Base-by-base conservation (phyloP, 1,140 invertebrate genomes). In the Trinorchestia longiramus region DNA sequence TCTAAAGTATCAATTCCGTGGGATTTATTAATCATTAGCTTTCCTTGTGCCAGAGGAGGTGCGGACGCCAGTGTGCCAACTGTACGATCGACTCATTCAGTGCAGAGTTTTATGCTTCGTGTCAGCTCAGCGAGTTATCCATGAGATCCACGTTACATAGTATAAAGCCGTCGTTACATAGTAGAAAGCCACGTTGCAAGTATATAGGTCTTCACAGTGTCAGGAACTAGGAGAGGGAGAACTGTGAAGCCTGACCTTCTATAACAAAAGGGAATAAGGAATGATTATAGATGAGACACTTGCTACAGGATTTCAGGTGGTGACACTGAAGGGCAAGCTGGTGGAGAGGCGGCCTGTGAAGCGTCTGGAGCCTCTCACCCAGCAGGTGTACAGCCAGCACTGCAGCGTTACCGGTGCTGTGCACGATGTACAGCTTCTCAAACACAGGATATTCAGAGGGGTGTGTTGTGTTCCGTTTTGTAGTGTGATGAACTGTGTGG, bases 381-480 rank as follows among this genome's bases (percentile, higher is more conserved):
- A 87, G 97, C 97, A 62, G 96, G 97, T 96, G 40, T 97, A 96
- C 97, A 97, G 95, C 97, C 97, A 41, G 97, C 97, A 36, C 97
- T 97, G 95, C 91, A 96, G 95, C 95, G 97, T 95, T 97, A 97
- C 43, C 47, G 96, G 95, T 96, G 97, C 62, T 97, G 92, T 97
- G 87, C 44, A 96, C 44, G 96, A 97, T 57, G 95, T 95, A 43
- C 95, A 95, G 40, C 92, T 45, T n/a, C 91, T 96, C 43, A 90
- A 96, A n/a, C 57, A 87, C 45, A 96, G 97, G 45, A 99, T 99
- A 96, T 99, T 99, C 97, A 98, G 98, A 97, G 99, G 99, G 97
- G 99, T 99, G 97, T 97, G 98, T 97, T 28, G 28, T 23, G 28
- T 23, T 43, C 95, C 11, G 15, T 36, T 77, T 15, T 95, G 41